phyloP scores from a whole-genome alignment of 2,888 invertebrate species.

The Tetragnatha montana region DNA sequence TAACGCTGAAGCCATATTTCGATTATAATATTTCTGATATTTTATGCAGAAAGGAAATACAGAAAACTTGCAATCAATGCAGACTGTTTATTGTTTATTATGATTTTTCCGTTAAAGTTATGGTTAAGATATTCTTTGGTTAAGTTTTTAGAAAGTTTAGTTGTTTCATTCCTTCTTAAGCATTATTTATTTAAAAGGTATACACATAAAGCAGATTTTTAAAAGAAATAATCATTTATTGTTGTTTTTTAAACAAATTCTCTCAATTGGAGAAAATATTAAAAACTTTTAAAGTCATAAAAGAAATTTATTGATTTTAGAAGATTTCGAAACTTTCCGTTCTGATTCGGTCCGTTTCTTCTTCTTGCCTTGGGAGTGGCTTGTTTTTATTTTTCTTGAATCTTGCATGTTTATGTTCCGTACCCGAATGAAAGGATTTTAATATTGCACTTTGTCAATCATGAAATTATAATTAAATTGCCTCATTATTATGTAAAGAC shows the following conservation, averaged over 20 bases:
- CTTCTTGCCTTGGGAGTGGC: slow-evolving; percentile 27
- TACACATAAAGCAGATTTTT: too few species aligned
- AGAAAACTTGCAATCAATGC: slow-evolving; percentile 5
- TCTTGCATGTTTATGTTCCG: slow-evolving; percentile 1
- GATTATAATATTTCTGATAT: not conserved
- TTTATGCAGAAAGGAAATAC: not conserved
- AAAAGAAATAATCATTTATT: not conserved
- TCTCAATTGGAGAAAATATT: not conserved
- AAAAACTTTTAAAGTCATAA: not conserved
- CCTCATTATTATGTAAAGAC: not conserved
- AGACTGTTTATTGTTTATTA: slow-evolving; percentile 28
- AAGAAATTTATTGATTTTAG: not conserved
- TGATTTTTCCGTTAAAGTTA: not conserved
- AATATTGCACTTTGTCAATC: not conserved
- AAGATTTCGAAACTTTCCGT: not conserved
- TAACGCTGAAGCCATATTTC: slow-evolving; percentile 5
- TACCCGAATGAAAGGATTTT: slow-evolving; percentile 31
- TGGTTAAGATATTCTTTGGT: too few species aligned
- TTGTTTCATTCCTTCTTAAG: not conserved
- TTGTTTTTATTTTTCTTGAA: slow-evolving; percentile 19
- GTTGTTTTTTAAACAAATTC: not conserved
- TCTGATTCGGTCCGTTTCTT: not conserved
- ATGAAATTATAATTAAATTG: not conserved
- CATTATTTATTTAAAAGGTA: not conserved
- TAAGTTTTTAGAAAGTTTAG: not conserved